Base-by-base conservation (phyloP, 1,140 invertebrate genomes). In the Onthophagus taurus region DNA sequence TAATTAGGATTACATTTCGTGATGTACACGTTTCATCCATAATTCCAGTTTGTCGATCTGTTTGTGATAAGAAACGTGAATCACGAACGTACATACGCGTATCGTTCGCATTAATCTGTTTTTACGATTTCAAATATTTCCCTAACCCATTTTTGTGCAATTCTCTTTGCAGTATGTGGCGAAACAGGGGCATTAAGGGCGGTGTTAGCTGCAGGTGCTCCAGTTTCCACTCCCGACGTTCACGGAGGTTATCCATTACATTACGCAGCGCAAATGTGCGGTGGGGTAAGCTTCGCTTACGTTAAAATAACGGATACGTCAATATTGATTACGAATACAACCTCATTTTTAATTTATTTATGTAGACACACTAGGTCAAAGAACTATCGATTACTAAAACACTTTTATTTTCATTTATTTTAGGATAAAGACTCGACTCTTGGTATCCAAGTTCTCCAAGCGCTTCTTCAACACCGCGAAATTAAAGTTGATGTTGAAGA, bases 221-320 rank as follows among this genome's bases (percentile, higher is more conserved):
- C 83, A 49, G 75, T 89, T 9, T 83, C 85, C 1, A 85, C 83
- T 0, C 80, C 89, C 0, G 95, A 98, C 66, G 81, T 90, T 43
- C 90, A 97, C 60, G 88, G 89, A 4, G 95, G 94, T 7, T 91
- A 86, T 57, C 92, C 95, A 0, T 69, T 98, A 16, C 95, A 99
- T 65, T 99, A 98, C 68, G 93, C 94, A 0, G 91, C 93, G 13
- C 93, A 97, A 66, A 92, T 95, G 78, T 92, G 90, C 59, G 89
- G 85, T 1, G 78, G 81, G 12, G 78, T 78, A 53, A 59, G 59
- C 47, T 5, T 42, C 24, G n/a, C n/a, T n/a, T n/a, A n/a, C n/a
- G n/a, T n/a, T n/a, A n/a, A n/a, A n/a, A n/a, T n/a, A n/a, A n/a
- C n/a, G n/a, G n/a, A n/a, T n/a, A n/a, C n/a, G n/a, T n/a, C n/a